Percentiles rank a stretch among this genome's conserved stretches.
phyloP scores from a whole-genome alignment of 2,797 vertebrate genomes.

The Holocentrus rufus region DNA sequence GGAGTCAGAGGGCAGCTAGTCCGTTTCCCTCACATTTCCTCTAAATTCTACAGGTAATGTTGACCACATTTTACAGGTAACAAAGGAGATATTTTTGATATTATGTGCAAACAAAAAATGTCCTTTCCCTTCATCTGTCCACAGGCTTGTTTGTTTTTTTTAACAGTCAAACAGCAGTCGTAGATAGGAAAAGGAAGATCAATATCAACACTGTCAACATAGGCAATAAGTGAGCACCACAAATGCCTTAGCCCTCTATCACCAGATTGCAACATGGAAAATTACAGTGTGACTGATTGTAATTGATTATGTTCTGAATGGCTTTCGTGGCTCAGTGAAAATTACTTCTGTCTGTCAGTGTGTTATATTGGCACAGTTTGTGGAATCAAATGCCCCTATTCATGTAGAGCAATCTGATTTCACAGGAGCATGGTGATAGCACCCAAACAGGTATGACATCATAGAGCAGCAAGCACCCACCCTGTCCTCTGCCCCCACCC shows the following conservation, averaged over 20 bases:
- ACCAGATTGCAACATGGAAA: constrained; percentile 52
- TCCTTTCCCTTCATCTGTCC: constrained; percentile 50
- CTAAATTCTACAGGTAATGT: neutral
- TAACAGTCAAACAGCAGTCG: constrained; percentile 32
- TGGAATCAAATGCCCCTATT: constrained; percentile 37
- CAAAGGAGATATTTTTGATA: constrained; percentile 4
- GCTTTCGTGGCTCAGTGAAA: constrained; percentile 58
- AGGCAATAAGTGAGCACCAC: constrained; percentile 30
- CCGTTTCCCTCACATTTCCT: constrained; percentile 28
- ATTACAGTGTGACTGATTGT: constrained; percentile 38
- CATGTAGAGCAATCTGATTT: constrained; percentile 42
- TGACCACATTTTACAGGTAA: constrained; percentile 42
- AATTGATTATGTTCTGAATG: constrained; percentile 58
- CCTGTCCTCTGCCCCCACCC: too few relatives aligned
- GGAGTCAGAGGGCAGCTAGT: constrained; percentile 42
- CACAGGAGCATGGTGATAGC: constrained; percentile 32
- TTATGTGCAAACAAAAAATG: constrained; percentile 45
- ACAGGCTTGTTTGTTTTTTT: constrained; percentile 55
- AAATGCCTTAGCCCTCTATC: constrained; percentile 51
- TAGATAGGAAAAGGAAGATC: constrained; percentile 27
- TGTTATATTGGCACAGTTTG: constrained; percentile 42
- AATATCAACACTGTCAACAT: constrained; percentile 24
- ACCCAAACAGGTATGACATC: constrained; percentile 40
- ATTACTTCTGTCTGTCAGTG: constrained; percentile 57
- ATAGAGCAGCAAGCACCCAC: neutral